Evolutionary conservation across 92 coral and sea anemone species (phyloP), one percentile per base, ranked within the genome.

Genomic region (Siderastrea radians): DNA sequence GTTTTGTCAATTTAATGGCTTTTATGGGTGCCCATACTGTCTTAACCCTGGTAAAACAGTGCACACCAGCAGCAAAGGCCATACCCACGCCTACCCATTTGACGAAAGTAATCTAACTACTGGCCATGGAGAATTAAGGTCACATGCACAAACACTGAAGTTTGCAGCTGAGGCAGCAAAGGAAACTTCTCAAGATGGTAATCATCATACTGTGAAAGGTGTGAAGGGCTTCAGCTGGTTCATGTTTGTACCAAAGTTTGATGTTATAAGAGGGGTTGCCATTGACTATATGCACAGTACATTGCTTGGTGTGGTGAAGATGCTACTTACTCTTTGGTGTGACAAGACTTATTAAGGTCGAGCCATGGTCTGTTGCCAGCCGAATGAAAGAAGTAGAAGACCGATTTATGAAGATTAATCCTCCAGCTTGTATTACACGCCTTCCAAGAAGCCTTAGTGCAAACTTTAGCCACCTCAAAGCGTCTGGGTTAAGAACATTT

Each of bases 251-350:
- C 92, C 92, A 51, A 71, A 45, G 57, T 92, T 83, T 74, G 92
- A 92, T 62, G 78, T 92, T 7, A 88, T 92, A 4, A 45, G 90
- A 8, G 92, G 95, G 14, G 81, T 79, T 51, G 95, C 79, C 11
- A 92, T 92, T 65, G 94, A 91, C 64, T 92, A 92, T 46, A 92
- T 92, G 95, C 95, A 92, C 73, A 82, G 86, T 7, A 74, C 87
- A 5, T 68, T 92, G 74, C 84, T 88, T 44, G 95, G 95, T 54
- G 90, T 92, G 68, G 80, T 84, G 1, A 92, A 88, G 72, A 88
- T 88, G 92, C 70, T 92, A 4, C 83, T 92, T 7, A 70, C 89
- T 9, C 77, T 89, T 17, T 90, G 95, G 95, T 60, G 89, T 19
- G 62, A 90, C 74, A 74, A 80, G 63, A 14, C 84, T 10, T 77